Evolutionary conservation across 1,140 invertebrate species (phyloP), one percentile per base, ranked within the genome.

Genomic region (Drosophila miranda): DNA sequence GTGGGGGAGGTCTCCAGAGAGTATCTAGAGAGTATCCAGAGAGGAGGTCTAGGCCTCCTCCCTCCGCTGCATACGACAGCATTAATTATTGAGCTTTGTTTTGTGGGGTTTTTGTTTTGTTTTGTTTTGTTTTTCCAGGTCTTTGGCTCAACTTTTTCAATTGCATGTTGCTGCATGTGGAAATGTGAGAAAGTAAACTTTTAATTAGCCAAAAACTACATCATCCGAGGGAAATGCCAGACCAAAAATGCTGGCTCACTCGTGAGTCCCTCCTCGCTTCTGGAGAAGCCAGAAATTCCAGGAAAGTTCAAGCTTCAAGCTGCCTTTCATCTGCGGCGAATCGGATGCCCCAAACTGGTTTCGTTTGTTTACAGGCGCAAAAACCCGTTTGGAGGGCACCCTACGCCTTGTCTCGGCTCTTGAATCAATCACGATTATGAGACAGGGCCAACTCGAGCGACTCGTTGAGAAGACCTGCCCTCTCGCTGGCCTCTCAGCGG

Each of bases 221-320:
- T 4, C 5, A 74, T 26, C 62, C 51, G 55, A 64, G 63, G 58
- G 68, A 74, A 75, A 79, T 67, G 63, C 56, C 45, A 58, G 38
- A 64, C 54, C 42, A 43, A 59, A 49, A 75, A 41, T 44, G 23
- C 41, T 34, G 28, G 30, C 26, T 48, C 14, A 13, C 30, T 30
- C 11, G 11, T 38, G 4, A 26, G 23, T 38, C 34, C 38, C 41
- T 6, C 13, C n/a, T 41, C 49, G 45, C 38, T 63, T 45, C 67
- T 62, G 42, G 43, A 69, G 38, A 64, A 61, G 48, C 56, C 55
- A 45, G 19, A 19, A 77, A 84, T 86, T 86, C 81, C 81, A 55
- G 82, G 64, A 86, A 81, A 86, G 81, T 86, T 84, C 81, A 84
- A 78, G 60, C 78, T 86, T 84, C 81, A 84, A 78, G 60, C 78